Evolutionary conservation across 1,140 invertebrate species (phyloP).

Genomic region (Himalopsyche phryganea): DNA sequence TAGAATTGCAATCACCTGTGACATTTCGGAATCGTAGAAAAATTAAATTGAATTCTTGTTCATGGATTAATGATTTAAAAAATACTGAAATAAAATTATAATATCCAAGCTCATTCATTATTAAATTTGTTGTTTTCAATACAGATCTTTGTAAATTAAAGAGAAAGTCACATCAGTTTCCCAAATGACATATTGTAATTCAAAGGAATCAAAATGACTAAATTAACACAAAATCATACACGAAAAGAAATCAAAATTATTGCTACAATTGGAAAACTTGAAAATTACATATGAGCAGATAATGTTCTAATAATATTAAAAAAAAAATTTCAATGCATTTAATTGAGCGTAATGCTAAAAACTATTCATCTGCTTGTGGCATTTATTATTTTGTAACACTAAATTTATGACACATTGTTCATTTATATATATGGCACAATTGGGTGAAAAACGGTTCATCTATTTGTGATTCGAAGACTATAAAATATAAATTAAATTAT

Average conservation of each 20-base stretch:
- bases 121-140: no score
- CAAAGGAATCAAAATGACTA: no score
- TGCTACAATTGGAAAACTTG: no score
- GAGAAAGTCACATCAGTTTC: no score
- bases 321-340: neutral
- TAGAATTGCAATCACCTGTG: constrained; percentile 5
- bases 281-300: no score
- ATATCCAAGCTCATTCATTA: no score
- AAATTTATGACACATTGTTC: constrained; percentile 1
- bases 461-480: neutral
- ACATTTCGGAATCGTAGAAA: neutral
- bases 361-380: neutral
- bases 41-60: neutral
- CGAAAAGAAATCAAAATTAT: no score
- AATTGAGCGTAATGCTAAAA: neutral
- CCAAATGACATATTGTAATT: no score
- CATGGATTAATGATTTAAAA: neutral
- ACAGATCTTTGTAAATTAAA: no score
- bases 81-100: constrained; percentile 10
- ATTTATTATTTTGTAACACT: neutral
- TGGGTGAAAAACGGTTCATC: neutral
- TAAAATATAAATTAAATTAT: neutral
- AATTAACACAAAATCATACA: no score
- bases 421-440: constrained; percentile 1
- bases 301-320: no score